These are phyloP conservation scores for Ceriagrion tenellum DNA, from an alignment of 2,888 invertebrate species.

Conservation along the genomic window DNA sequence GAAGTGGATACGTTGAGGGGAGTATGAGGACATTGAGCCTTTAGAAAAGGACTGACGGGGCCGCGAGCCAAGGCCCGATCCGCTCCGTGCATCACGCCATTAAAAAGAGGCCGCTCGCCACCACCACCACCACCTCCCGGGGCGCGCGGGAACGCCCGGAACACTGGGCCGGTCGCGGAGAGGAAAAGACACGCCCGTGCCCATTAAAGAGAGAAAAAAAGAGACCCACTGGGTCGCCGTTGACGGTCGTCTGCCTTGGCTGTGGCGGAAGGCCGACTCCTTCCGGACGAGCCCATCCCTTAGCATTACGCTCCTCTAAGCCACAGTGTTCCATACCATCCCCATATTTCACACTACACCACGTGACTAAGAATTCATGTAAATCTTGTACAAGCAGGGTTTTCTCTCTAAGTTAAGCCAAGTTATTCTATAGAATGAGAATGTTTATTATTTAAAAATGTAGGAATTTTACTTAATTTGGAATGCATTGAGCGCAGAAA, in stretches of 20 bases:
- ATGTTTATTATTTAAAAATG: too few relatives aligned
- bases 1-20: background rate
- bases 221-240: background rate
- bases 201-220: background rate
- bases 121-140: background rate
- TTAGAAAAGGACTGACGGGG: background rate
- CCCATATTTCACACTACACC: background rate
- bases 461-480: too few relatives aligned
- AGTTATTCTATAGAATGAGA: too few relatives aligned
- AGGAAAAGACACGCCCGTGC: background rate
- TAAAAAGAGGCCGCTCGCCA: constrained; percentile 1
- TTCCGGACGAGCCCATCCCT: background rate
- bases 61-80: background rate
- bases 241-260: background rate
- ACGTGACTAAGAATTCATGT: too few relatives aligned
- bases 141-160: background rate
- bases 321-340: background rate
- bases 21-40: background rate
- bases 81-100: constrained; percentile 23
- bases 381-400: too few relatives aligned
- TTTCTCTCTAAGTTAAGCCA: too few relatives aligned
- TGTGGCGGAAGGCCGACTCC: background rate
- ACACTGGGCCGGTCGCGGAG: background rate
- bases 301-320: background rate
- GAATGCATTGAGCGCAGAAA: too few relatives aligned